Evolutionary conservation across 35 echinoderm and acorn worm genomes (phyloP), one percentile per base, ranked within the genome.

Genomic region (Chiridota heheva): DNA sequence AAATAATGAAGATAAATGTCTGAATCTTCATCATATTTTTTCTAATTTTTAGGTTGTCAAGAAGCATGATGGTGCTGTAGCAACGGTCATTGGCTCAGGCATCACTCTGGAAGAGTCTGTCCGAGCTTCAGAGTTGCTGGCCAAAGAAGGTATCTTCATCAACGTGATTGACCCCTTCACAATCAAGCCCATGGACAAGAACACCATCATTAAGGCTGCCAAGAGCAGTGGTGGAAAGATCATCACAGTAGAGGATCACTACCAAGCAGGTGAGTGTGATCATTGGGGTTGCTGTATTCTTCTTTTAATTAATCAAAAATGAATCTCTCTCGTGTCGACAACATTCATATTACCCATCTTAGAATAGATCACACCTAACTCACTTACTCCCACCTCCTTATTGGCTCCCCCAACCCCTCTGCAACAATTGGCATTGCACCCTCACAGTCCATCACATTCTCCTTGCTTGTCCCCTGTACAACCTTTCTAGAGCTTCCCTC

Each of bases 191-290:
- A 72, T 97, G 1, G 94, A 97, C 63, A 76, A 71, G 51, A 73
- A 78, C 2, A 84, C 84, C 2, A 81, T 97, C 45, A 25, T 81
- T 22, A 45, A 84, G 13, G 68, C 73, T 59, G 94, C 94, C 32
- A 91, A 87, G 72, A 72, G 82, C 43, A 91, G 78, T 37, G 94
- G 94, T 0, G 89, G 89, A 28, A 91, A 70, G 43, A 70, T 96
- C 10, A 51, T 97, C 34, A 97, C 94, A 49, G 94, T 97, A 3
- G 94, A 97, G 42, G 94, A 97, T 58, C 94, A 97, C 60, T 97
- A 97, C 53, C 71, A 63, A 45, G 84, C 87, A 85, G 94, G 94
- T 97, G 42, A 63, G 58, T 66, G 10, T 31, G 43, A 26, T 13
- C 15, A 72, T 44, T 72, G 15, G 15, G 20, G 10, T 29, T 64